A percentile compares a stretch with the other conserved stretches of the same genome.
Evolutionary conservation across 2,797 vertebrate species (phyloP).

Genomic region (Arctocebus calabarensis): DNA sequence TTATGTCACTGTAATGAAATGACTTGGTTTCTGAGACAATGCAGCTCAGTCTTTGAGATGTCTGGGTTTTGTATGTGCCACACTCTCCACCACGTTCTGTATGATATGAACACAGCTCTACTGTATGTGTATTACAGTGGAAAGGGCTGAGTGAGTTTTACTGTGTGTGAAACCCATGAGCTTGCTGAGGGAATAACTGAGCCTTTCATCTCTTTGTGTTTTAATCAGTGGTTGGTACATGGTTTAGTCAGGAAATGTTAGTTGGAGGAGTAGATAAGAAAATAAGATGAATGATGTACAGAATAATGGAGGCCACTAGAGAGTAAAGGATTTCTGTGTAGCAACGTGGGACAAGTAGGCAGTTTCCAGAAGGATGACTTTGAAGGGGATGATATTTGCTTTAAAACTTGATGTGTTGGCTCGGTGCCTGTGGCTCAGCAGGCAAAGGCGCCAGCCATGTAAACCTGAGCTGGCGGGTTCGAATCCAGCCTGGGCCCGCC

Average conservation of each 20-base stretch:
- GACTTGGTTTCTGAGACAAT: no score
- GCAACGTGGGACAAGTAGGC: background rate
- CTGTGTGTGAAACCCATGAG: background rate
- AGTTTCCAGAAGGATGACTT: background rate
- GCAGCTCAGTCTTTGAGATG: background rate
- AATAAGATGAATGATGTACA: background rate
- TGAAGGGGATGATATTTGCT: background rate
- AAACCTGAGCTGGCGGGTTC: no score
- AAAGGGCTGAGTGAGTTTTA: background rate
- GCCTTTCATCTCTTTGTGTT: background rate
- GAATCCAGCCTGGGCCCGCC: no score
- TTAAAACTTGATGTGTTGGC: background rate
- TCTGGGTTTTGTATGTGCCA: background rate
- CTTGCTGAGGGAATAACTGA: background rate
- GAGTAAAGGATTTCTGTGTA: no score
- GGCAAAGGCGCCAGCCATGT: no score
- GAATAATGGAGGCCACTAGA: background rate
- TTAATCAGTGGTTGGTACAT: background rate
- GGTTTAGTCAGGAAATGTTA: background rate
- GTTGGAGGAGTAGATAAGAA: background rate
- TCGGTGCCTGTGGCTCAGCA: no score
- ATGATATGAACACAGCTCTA: background rate
- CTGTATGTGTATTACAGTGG: fast-evolving
- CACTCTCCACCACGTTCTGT: background rate
- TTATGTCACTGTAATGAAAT: background rate